These are phyloP conservation scores for Rattus norvegicus DNA, from an alignment of 2,113 vertebrate genomes.

Conservation along the genomic window GRCr8 NC_086029.1:88334001-88334500, in stretches of 20 bases:
- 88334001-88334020: background rate
- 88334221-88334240: background rate
- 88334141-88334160: background rate
- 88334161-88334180: background rate
- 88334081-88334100: background rate
- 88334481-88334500: background rate
- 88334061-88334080: background rate
- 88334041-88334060: background rate
- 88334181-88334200: background rate
- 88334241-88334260: background rate
- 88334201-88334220: background rate
- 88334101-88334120: background rate
- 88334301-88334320: background rate
- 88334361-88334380: too few relatives aligned
- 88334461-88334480: background rate
- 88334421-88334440: background rate
- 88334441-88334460: background rate
- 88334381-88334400: background rate
- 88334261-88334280: background rate
- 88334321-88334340: background rate
- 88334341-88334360: constrained; percentile 1
- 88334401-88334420: background rate
- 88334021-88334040: background rate
- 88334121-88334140: background rate
- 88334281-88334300: background rate